Base-by-base conservation (phyloP, 2,888 invertebrate species). In the Scaptomyza reducta region DNA sequence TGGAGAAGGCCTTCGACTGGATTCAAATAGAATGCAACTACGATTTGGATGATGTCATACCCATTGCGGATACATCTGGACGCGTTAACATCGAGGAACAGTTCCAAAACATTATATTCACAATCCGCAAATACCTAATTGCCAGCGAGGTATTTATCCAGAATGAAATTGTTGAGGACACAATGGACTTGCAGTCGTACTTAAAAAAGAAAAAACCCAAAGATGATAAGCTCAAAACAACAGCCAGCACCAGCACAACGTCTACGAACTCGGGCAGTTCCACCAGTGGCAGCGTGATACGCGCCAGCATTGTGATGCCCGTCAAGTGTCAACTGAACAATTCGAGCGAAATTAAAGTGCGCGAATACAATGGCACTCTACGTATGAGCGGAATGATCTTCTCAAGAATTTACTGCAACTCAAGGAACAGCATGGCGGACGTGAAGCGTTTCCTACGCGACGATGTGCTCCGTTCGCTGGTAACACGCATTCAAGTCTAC, bases 401-500 rank as follows among this genome's bases (percentile, higher is more conserved):
- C 2, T 90, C 91, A 5, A 94, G 95, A 89, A 94, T 97, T n/a
- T 97, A 95, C 92, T 93, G 97, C 77, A 95, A 95, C 89, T 94
- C 95, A 11, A 95, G 95, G 88, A 95, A 95, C 4, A 95, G 95
- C 2, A 94, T 97, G 29, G 93, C 92, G 49, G 96, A 96, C 89
- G 96, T 96, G 1, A 94, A 95, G 25, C 91, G 92, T 74, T 96
- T 96, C 22, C 93, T 98, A 11, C 95, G 95, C 87, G 94, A 96
- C 89, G 98, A 98, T 89, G 94, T 98, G 25, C 93, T 97, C 71
- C 93, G 98, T 63, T 98, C 98, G 56, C 92, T 98, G 61, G 94
- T 95, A 11, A 95, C 97, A 11, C 93, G 98, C 69, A 94, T 98
- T 88, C 97, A 97, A 85, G 96, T 98, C 94, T 97, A 98, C 89